Evolutionary conservation across 1,140 invertebrate genomes (phyloP).

Genomic region (Drosophila seguyi): DNA sequence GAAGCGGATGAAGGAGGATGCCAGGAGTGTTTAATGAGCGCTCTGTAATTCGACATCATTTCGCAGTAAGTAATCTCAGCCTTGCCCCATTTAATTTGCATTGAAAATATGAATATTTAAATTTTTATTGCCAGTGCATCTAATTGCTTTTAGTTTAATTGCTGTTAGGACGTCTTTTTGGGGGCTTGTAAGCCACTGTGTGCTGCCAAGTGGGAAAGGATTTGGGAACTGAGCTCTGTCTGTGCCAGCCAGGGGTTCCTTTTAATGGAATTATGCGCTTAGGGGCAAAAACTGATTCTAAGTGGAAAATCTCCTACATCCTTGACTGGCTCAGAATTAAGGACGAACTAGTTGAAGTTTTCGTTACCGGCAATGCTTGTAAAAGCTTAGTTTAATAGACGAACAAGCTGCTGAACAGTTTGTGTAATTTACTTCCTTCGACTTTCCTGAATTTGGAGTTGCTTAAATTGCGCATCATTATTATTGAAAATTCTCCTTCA

Average conservation of each 20-base stretch:
- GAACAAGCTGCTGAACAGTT: conserved; percentile 5
- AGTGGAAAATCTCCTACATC: conserved; percentile 45
- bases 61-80: conserved; percentile 45
- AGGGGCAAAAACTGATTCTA: conserved; percentile 44
- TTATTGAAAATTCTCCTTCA: conserved; percentile 2
- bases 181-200: conserved; percentile 5
- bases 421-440: not conserved
- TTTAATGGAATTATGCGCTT: conserved; percentile 64
- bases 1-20: conserved; percentile 3
- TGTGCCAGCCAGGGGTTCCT: conserved; percentile 18
- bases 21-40: conserved; percentile 31
- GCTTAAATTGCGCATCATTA: not conserved
- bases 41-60: conserved; percentile 48
- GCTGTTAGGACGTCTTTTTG: conserved; percentile 37
- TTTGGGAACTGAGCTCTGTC: conserved; percentile 7
- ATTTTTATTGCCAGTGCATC: conserved; percentile 57
- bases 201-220: conserved; percentile 18
- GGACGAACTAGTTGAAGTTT: conserved; percentile 31
- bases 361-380: conserved; percentile 10
- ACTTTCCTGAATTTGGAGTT: not conserved
- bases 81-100: conserved; percentile 24
- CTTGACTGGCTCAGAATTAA: conserved; percentile 23
- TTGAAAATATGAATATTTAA: conserved; percentile 66
- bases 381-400: conserved; percentile 26
- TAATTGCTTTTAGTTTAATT: conserved; percentile 77